phyloP scores from a whole-genome alignment of 2,113 vertebrate genomes.

The Manacus vitellinus region DNA sequence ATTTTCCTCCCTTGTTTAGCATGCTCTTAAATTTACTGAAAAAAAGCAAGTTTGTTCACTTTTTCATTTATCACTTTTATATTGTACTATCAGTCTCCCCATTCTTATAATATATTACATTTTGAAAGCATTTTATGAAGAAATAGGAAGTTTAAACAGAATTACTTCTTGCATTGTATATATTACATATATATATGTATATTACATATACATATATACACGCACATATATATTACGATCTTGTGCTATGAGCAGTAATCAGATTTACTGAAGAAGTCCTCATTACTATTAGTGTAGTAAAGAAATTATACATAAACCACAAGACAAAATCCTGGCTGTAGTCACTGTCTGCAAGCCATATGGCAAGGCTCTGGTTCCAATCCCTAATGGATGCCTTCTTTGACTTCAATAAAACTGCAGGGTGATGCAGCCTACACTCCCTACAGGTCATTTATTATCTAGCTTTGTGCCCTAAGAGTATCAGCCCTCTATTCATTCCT shows the following conservation, averaged over 20 bases:
- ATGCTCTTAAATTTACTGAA: not conserved
- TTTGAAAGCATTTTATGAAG: not conserved
- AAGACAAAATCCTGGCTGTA: not conserved
- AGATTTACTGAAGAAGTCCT: not conserved
- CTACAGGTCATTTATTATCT: not conserved
- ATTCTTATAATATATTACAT: not conserved
- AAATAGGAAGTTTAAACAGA: not conserved
- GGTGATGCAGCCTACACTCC: not conserved
- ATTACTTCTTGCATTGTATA: not conserved
- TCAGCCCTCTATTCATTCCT: not conserved
- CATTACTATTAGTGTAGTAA: not conserved
- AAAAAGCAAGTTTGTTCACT: not conserved
- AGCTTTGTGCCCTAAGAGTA: not conserved
- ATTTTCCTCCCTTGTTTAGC: not conserved
- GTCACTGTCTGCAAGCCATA: not conserved
- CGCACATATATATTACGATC: not conserved
- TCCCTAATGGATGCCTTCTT: not conserved
- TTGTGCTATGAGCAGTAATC: not conserved
- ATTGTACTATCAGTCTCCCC: not conserved
- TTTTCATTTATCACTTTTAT: not conserved
- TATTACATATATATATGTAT: not conserved
- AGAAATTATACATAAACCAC: not conserved
- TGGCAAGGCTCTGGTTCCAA: not conserved
- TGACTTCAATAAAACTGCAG: not conserved
- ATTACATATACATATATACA: not conserved